These are phyloP conservation scores for Urocyon cinereoargenteus DNA, from an alignment of 2,797 vertebrate species.

Conservation along the genomic window DNA sequence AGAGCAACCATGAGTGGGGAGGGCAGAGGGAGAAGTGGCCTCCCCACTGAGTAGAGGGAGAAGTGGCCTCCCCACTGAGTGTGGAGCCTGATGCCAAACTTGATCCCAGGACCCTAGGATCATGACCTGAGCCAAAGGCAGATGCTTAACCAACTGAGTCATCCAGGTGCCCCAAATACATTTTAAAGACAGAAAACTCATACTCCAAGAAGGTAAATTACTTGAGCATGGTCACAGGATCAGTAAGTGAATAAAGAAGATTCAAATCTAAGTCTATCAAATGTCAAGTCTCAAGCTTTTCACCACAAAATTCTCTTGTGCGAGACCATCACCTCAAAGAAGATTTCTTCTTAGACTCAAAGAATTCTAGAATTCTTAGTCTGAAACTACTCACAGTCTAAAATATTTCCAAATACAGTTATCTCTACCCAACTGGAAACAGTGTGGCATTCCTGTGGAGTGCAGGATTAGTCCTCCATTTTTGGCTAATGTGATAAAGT, in stretches of 20 bases:
- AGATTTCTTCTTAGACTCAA: background rate
- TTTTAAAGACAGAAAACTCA: background rate
- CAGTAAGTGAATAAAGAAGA: background rate
- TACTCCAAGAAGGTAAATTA: background rate
- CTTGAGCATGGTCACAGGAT: background rate
- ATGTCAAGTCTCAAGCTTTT: background rate
- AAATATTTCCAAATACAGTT: background rate
- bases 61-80: too few species aligned
- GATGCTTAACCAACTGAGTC: too few species aligned
- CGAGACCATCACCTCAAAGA: background rate
- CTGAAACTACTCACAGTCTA: background rate
- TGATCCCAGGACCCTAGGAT: too few species aligned
- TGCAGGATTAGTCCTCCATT: background rate
- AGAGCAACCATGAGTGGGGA: too few species aligned
- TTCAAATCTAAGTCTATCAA: background rate
- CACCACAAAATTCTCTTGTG: background rate
- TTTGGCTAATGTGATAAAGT: background rate
- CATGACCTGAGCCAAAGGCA: too few species aligned
- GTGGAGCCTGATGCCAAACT: too few species aligned
- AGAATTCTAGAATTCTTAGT: background rate
- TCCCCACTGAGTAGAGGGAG: too few species aligned
- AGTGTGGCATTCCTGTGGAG: background rate
- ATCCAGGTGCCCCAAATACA: background rate
- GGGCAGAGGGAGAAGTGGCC: too few species aligned
- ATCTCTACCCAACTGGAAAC: background rate